Percentiles rank a stretch among this genome's conserved stretches.
Conservation (phyloP, 2,888 invertebrate genomes). For the Exephanes ischioxanthus region DNA sequence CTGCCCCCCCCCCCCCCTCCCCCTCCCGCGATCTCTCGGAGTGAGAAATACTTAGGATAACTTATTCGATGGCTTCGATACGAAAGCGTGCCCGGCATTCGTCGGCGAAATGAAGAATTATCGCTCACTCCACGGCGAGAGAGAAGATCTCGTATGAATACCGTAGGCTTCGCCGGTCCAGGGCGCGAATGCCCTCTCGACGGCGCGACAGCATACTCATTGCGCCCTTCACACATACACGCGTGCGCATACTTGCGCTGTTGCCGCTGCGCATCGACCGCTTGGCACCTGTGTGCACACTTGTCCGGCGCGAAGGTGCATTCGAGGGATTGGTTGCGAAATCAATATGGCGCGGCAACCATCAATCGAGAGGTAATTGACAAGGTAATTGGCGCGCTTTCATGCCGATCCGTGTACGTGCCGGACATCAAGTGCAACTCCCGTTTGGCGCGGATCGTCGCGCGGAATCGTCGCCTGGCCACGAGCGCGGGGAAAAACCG, state of each 20-base stretch:
- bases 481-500: constrained; percentile 66
- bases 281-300: background rate
- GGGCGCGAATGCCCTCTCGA: background rate
- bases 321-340: constrained; percentile 75
- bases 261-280: background rate
- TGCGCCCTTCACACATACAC: background rate
- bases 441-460: constrained; percentile 54
- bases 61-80: constrained; percentile 76
- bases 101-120: constrained; percentile 77
- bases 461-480: constrained; percentile 39
- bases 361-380: constrained; percentile 80
- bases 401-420: constrained; percentile 72
- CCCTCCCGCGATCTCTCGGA: constrained; percentile 65
- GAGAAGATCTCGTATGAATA: constrained; percentile 9
- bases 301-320: constrained; percentile 45
- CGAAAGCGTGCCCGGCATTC: constrained; percentile 76
- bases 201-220: constrained; percentile 8
- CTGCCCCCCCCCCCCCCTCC: background rate
- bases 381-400: constrained; percentile 80
- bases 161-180: background rate
- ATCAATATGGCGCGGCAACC: constrained; percentile 79
- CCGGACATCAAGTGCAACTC: constrained; percentile 45
- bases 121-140: constrained; percentile 73
- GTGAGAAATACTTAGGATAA: constrained; percentile 78
- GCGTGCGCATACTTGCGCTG: background rate